Base-by-base conservation (phyloP, 2,797 vertebrate species). In the Heteromormyrus szaboi region DNA sequence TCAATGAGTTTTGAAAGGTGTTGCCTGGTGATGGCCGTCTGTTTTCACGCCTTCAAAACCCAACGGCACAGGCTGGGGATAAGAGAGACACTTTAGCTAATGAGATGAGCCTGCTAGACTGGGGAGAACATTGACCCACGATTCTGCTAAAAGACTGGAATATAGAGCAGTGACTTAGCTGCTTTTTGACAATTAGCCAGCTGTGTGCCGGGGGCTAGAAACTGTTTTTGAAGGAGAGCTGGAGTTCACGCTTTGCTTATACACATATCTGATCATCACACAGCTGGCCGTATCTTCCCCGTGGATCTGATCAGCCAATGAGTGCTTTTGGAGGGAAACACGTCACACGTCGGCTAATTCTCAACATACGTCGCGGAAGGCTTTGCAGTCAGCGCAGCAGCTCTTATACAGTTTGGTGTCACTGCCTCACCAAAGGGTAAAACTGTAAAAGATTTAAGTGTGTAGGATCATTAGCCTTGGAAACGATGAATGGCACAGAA, bases 1-100 rank as follows among this genome's bases (percentile, higher is more conserved):
- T 92, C 91, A 89, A 93, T 92, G 88, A 44, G 89, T 68, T 79
- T 72, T 44, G 89, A 86, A 88, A 91, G 72, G 56, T 68, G 81
- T 54, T 33, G 87, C 62, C 48, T 72, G 46, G 37, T 5, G n/a
- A 12, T n/a, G 37, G 44, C 25, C 6, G 9, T 4, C 62, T 68
- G 76, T 86, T 86, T 86, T 83, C 14, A 29, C 79, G 8, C 85
- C 88, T 90, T 91, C 86, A 88, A 87, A 90, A 48, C 4, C 33
- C 86, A 86, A 89, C 85, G 54, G 50, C 65, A 0, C 89, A 54
- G 29, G 79, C 79, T 84, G 87, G 87, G 86, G 62, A 91, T 44
- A 2, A 89, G 87, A 85, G 88, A 22, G 29, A 22, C 86, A 50
- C 79, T 65, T 65, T 88, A 56, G 79, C 14, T 65, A 72, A 89